Conservation (phyloP, 2,113 vertebrate genomes). For the Psophia crepitans region DNA sequence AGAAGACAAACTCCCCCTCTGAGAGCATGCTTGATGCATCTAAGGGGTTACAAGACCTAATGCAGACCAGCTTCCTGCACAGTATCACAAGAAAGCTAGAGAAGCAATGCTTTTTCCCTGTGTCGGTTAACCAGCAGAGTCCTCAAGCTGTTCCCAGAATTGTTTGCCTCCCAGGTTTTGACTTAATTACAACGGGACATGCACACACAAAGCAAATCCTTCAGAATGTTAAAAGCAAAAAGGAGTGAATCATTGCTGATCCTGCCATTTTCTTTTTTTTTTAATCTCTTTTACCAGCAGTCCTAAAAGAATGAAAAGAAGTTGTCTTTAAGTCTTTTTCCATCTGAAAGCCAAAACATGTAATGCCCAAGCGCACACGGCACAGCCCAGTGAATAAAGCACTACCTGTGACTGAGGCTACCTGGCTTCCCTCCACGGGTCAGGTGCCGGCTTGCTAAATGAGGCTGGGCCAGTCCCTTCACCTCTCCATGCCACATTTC, state of each 20-base stretch:
- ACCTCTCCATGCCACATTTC: fast-evolving
- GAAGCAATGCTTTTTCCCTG: not conserved
- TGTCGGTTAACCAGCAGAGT: not conserved
- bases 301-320: not conserved
- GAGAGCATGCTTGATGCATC: not conserved
- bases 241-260: not conserved
- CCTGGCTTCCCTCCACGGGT: no score
- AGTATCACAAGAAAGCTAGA: not conserved
- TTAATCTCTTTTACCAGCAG: not conserved
- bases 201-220: not conserved
- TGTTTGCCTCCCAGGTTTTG: not conserved
- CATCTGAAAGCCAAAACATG: not conserved
- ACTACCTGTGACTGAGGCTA: not conserved
- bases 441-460: not conserved
- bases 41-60: not conserved
- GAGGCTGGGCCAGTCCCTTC: not conserved
- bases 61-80: not conserved
- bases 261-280: not conserved
- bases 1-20: not conserved
- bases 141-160: not conserved
- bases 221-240: not conserved
- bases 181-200: not conserved
- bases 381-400: not conserved
- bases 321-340: not conserved
- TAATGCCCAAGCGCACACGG: not conserved